These are phyloP conservation scores for Eulacestoma nigropectus DNA, from an alignment of 2,113 vertebrate genomes.

Conservation along the genomic window DNA sequence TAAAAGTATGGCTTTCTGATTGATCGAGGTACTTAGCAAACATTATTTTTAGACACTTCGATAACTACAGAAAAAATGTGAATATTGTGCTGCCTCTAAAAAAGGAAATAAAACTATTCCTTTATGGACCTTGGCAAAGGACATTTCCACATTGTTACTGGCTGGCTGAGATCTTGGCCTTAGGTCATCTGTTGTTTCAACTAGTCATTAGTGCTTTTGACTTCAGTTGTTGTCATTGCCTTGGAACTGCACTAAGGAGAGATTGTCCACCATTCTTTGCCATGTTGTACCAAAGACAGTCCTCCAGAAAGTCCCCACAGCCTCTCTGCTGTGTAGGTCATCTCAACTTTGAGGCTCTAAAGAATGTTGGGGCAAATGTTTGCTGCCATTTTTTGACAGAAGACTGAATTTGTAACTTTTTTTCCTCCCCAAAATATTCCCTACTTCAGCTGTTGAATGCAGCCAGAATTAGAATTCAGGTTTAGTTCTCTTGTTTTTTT, in stretches of 20 bases:
- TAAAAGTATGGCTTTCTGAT: not conserved
- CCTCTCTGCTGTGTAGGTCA: not conserved
- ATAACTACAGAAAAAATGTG: not conserved
- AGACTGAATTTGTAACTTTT: not conserved
- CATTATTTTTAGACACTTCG: not conserved
- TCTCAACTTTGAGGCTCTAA: not conserved
- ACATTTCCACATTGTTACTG: not conserved
- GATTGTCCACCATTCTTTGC: not conserved
- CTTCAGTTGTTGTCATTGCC: not conserved
- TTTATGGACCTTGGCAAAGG: not conserved
- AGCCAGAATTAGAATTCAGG: not conserved
- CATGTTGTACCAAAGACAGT: not conserved
- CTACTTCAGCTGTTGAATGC: not conserved
- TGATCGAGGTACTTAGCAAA: not conserved
- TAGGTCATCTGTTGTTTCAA: not conserved
- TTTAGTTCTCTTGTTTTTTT: not conserved
- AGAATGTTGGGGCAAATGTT: not conserved
- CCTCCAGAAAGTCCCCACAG: not conserved
- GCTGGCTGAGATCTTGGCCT: not conserved
- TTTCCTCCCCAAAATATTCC: accelerated
- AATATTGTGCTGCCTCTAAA: not conserved
- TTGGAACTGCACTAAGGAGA: not conserved
- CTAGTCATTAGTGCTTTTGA: not conserved
- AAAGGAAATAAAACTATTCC: not conserved
- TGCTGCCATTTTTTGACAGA: not conserved